Evolutionary conservation across 1,140 invertebrate genomes (phyloP), one percentile per base, ranked within the genome.

Genomic region (Drosophila erecta): DNA sequence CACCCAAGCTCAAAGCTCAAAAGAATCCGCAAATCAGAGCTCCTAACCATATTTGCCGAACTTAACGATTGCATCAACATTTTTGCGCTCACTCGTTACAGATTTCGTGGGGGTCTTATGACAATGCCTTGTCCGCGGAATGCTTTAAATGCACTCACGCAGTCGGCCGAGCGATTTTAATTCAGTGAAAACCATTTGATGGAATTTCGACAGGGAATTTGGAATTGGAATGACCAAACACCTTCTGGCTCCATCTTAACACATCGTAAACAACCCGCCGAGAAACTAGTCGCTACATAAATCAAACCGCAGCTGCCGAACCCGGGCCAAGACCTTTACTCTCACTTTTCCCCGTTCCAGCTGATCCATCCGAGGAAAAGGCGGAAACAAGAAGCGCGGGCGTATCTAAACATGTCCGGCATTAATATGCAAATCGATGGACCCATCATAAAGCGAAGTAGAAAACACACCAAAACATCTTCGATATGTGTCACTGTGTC

Each of bases 61-160:
- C 87, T 80, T 89, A 89, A 89, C 84, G 84, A 87, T 89, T 87
- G 84, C 83, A 86, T 86, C 83, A 81, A 76, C 62, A 70, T 75
- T 79, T 74, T 65, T 60, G 49, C 40, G 56, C 73, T 58, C 44
- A 46, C 75, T 78, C 59, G 79, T 79, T 79, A 67, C 33, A 59
- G 61, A 53, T 64, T 64, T 43, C 50, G 33, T 40, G 75, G 41
- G 37, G 44, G 46, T 76, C 56, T 87, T 84, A 87, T 81, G 83
- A 87, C 84, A 87, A 79, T 62, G 65, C 49, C 55, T 56, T 59
- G 61, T 71, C 27, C 40, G 33, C n/a, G 61, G 70, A 80, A 84
- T 77, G 64, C 69, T 57, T 67, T 62, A 83, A 77, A 74, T 90
- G 79, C 67, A 75, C 76, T 89, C 85, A 84, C 84, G 76, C 80